Base-by-base conservation (phyloP, 2,113 vertebrate species). In the Leptodactylus fuscus region DNA sequence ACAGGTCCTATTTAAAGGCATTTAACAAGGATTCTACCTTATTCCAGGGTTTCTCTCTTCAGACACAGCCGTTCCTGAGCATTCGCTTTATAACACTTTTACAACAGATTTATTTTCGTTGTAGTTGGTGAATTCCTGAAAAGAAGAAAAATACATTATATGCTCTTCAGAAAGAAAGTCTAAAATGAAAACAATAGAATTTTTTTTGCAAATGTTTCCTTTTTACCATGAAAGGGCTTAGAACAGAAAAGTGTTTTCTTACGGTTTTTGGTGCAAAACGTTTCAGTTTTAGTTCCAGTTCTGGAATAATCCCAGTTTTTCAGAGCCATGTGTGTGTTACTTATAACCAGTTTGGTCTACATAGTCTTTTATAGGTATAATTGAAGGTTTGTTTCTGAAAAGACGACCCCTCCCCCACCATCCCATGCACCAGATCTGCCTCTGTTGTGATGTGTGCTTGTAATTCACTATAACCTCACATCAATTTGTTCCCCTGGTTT, bases 191-290 rank as follows among this genome's bases (percentile, higher is more conserved):
- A 24, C 2, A 38, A 5, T 77, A 3, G 34, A 55, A 51, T n/a
- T 75, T 24, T 71, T 20, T 62, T 13, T n/a, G 16, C 24, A 24
- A 51, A 29, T 69, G 12, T 71, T 27, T 78, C 2, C 22, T 51
- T 69, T 84, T 85, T 78, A 49, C 44, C 83, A 78, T 78, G 46
- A 85, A 78, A 69, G 44, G 44, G 13, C 44, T 85, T 60, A 53
- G n/a, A 55, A 79, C 20, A 41, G 27, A 36, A 55, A 67, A 27
- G 34, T 16, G 22, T n/a, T 53, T 5, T 67, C 49, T 38, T 22
- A 29, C 13, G 62, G 58, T 24, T 11, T 65, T 22, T 32, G 10
- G 38, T 79, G n/a, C 70, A 34, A 60, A 69, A 78, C 41, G 15
- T 53, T 85, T 78, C 32, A 79, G n/a, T 78, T 34, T 79, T 70